Percentiles rank a stretch among this genome's conserved stretches.
Conservation (phyloP, 2,797 vertebrate species). For the Gallinago stenura region DNA sequence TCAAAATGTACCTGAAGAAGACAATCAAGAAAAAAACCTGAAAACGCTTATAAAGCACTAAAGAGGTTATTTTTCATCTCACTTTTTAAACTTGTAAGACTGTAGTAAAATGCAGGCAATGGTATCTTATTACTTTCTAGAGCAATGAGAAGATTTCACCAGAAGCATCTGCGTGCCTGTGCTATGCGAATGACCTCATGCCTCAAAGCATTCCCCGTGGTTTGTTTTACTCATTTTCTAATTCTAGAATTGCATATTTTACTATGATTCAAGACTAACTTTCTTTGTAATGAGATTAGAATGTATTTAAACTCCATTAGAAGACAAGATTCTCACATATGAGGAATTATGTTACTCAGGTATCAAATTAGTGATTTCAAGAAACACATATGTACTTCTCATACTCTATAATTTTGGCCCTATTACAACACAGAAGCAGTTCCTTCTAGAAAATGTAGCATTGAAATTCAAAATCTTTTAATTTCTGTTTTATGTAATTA, state of each 20-base stretch:
- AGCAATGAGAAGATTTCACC: background rate
- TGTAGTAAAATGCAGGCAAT: background rate
- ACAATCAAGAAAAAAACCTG: background rate
- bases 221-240: background rate
- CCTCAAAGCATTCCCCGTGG: background rate
- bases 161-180: background rate
- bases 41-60: background rate
- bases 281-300: background rate
- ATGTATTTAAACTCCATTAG: background rate
- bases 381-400: background rate
- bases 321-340: background rate
- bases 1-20: background rate
- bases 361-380: background rate
- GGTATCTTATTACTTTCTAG: background rate
- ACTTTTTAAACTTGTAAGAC: background rate
- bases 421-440: background rate
- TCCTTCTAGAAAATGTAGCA: background rate
- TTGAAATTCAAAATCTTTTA: background rate
- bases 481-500: background rate
- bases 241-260: background rate
- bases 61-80: background rate
- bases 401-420: background rate
- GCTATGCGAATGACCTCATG: background rate
- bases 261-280: background rate
- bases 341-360: rapidly evolving